Conservation (phyloP, 37 sponge, comb jelly and placozoan species). For the Beroe forskalii region DNA sequence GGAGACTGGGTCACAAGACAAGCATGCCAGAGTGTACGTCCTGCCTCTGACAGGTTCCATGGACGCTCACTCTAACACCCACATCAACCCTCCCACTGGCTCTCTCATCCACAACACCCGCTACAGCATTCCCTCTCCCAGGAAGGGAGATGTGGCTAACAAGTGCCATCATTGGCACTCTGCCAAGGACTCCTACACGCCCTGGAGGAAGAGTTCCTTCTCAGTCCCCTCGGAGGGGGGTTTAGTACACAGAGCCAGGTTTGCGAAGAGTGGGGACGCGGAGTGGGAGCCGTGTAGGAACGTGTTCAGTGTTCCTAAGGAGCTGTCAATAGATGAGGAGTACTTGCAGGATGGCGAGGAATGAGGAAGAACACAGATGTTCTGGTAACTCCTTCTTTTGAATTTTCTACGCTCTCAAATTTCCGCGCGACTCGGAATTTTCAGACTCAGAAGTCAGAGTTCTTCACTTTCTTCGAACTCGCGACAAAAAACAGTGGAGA, state of each 20-base stretch:
- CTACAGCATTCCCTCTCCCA: background rate
- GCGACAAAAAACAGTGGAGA: no score
- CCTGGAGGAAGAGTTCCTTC: conserved; percentile 17
- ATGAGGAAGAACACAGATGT: background rate
- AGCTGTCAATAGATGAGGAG: conserved; percentile 36
- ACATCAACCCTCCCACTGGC: background rate
- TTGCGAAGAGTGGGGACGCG: background rate
- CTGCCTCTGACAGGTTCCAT: background rate
- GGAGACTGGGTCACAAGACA: background rate
- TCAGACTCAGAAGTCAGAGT: no score
- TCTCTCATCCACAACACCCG: background rate
- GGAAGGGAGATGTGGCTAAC: background rate
- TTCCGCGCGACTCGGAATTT: no score
- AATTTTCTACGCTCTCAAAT: background rate
- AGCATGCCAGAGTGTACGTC: background rate
- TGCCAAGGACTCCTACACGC: background rate
- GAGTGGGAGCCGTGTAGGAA: background rate
- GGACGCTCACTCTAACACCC: background rate
- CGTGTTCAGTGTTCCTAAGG: background rate
- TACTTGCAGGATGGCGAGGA: background rate
- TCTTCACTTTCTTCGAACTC: no score
- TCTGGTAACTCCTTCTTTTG: background rate
- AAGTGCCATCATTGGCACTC: background rate
- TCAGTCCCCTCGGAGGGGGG: background rate
- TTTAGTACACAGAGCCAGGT: background rate